Percentiles rank a stretch among this genome's conserved stretches.
Conservation (phyloP, 2,888 invertebrate genomes). For the Trichopoda pennipes region DNA sequence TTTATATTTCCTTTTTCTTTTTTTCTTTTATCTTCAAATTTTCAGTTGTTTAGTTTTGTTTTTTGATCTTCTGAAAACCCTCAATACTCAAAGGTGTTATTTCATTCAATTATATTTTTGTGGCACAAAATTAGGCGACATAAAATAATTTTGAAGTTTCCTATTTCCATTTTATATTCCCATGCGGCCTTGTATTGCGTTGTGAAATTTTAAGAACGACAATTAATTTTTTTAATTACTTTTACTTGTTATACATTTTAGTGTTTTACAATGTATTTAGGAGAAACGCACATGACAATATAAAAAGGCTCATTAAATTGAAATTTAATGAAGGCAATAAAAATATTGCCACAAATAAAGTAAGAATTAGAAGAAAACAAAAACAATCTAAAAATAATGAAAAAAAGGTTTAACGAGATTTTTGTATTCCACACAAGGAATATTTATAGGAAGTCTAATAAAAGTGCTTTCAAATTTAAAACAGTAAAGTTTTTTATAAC, state of each 20-base stretch:
- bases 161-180: constrained; percentile 49
- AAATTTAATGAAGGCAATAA: constrained; percentile 25
- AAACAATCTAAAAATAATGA: too few relatives aligned
- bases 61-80: background rate
- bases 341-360: background rate
- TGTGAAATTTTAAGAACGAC: constrained; percentile 53
- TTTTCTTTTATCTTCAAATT: background rate
- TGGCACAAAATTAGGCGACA: constrained; percentile 56
- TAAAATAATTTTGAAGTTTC: constrained; percentile 54
- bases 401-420: too few relatives aligned
- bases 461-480: too few relatives aligned
- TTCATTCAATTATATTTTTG: constrained; percentile 61
- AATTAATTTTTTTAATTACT: constrained; percentile 66
- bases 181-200: constrained; percentile 34
- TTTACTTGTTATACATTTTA: constrained; percentile 59
- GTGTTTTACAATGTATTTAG: constrained; percentile 50
- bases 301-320: constrained; percentile 45
- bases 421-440: too few relatives aligned
- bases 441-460: too few relatives aligned
- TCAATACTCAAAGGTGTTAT: constrained; percentile 53
- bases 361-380: background rate
- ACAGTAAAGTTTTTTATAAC: too few relatives aligned
- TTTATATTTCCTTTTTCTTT: background rate
- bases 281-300: constrained; percentile 39
- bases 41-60: background rate